phyloP scores from a whole-genome alignment of 2,888 invertebrate species.

The Urechis unicinctus region DNA sequence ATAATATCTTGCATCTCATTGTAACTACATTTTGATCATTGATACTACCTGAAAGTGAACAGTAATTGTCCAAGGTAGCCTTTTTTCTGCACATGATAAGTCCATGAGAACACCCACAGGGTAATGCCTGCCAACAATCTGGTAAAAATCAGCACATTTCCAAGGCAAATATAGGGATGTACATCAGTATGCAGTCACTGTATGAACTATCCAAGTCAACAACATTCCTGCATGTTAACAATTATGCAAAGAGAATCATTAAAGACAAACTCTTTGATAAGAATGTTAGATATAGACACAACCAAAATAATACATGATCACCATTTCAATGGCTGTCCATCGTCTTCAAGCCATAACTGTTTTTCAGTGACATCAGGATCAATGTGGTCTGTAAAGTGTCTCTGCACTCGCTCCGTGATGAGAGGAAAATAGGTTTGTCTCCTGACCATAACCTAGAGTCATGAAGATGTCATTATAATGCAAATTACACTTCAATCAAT shows the following conservation, averaged over 20 bases:
- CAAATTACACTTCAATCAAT: no score
- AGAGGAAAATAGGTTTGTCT: constrained; percentile 89
- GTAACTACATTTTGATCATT: background rate
- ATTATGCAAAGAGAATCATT: background rate
- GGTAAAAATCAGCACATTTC: no score
- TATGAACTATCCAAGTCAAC: no score
- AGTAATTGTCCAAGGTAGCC: constrained; percentile 84
- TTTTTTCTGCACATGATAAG: constrained; percentile 51
- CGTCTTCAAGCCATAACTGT: constrained; percentile 91
- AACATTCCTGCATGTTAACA: background rate
- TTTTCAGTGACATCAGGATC: constrained; percentile 56
- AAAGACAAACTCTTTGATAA: no score
- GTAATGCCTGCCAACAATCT: constrained; percentile 61
- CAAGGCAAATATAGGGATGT: no score
- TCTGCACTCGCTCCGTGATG: constrained; percentile 84
- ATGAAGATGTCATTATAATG: no score
- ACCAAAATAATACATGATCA: no score
- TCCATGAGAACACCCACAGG: constrained; percentile 86
- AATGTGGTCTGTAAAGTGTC: constrained; percentile 78
- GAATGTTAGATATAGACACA: no score
- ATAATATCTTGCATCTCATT: no score
- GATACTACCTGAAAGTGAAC: constrained; percentile 68
- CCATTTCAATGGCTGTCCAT: constrained; percentile 86
- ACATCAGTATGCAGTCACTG: no score
- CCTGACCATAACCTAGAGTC: constrained; percentile 71